Percentiles rank a stretch among this genome's conserved stretches.
Evolutionary conservation across 1,140 invertebrate genomes (phyloP).

Genomic region (Platyura marginata): DNA sequence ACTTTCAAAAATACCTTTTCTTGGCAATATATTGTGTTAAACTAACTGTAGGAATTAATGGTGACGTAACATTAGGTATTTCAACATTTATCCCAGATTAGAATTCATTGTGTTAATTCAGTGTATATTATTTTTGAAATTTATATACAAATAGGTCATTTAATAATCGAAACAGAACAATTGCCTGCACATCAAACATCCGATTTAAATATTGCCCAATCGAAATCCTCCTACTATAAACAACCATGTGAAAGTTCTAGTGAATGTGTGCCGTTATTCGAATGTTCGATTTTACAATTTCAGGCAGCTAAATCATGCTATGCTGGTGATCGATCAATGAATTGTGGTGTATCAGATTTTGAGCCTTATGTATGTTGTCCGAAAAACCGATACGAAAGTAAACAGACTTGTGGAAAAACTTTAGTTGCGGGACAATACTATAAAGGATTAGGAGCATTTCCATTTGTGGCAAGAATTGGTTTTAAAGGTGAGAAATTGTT

Average conservation of each 20-base stretch:
- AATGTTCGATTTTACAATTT: conserved; percentile 19
- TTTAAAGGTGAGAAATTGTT: conserved; percentile 37
- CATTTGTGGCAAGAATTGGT: conserved; percentile 43
- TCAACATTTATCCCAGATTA: no score
- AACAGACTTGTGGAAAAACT: conserved; percentile 34
- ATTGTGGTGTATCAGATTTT: conserved; percentile 18
- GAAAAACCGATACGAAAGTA: conserved; percentile 19
- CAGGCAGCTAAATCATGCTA: conserved; percentile 22
- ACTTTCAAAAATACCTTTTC: no score
- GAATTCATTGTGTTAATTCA: no score
- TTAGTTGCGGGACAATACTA: conserved; percentile 41
- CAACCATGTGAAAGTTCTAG: conserved; percentile 16
- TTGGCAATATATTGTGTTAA: no score
- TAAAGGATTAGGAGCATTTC: conserved; percentile 41
- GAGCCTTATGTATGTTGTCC: conserved; percentile 23
- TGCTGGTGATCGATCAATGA: conserved; percentile 22
- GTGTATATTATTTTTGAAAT: no score
- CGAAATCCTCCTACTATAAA: background rate
- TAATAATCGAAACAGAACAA: background rate
- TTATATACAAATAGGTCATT: no score
- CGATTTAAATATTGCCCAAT: background rate
- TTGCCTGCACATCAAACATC: background rate
- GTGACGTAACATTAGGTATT: no score
- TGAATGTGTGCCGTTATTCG: conserved; percentile 20
- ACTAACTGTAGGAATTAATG: no score